These are phyloP conservation scores for Xestia xanthographa DNA, from an alignment of 2,888 invertebrate species.

Conservation along the genomic window DNA sequence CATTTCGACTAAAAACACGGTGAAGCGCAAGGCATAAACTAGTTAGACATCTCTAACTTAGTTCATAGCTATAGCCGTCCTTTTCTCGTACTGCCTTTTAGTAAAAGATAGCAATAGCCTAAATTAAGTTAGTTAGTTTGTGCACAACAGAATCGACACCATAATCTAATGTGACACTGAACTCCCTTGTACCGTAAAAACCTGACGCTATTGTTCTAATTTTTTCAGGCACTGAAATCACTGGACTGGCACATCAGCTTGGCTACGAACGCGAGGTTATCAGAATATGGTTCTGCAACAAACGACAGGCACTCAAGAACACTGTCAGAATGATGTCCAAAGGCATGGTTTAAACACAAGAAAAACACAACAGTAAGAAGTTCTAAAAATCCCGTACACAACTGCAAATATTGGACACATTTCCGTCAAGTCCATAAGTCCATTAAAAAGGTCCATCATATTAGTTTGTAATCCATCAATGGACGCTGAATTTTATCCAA, in stretches of 20 bases:
- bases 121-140: no score
- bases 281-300: constrained; percentile 99
- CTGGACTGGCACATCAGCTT: constrained; percentile 97
- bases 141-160: no score
- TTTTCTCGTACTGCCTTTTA: no score
- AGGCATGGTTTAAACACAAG: constrained; percentile 92
- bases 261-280: constrained; percentile 99
- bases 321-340: constrained; percentile 99
- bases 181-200: constrained; percentile 19
- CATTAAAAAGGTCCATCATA: constrained; percentile 59
- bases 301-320: constrained; percentile 98
- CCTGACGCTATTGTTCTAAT: constrained; percentile 50
- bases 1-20: no score
- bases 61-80: no score
- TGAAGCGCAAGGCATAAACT: no score
- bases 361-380: constrained; percentile 23
- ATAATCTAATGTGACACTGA: no score
- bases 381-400: constrained; percentile 42
- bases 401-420: constrained; percentile 41
- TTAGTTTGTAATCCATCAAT: constrained; percentile 59
- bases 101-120: no score
- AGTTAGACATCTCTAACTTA: no score
- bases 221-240: constrained; percentile 98
- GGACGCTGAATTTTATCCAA: constrained; percentile 52
- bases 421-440: constrained; percentile 48